Evolutionary conservation across 2,113 vertebrate species (phyloP), one percentile per base, ranked within the genome.

Genomic region (Camelus dromedarius): DNA sequence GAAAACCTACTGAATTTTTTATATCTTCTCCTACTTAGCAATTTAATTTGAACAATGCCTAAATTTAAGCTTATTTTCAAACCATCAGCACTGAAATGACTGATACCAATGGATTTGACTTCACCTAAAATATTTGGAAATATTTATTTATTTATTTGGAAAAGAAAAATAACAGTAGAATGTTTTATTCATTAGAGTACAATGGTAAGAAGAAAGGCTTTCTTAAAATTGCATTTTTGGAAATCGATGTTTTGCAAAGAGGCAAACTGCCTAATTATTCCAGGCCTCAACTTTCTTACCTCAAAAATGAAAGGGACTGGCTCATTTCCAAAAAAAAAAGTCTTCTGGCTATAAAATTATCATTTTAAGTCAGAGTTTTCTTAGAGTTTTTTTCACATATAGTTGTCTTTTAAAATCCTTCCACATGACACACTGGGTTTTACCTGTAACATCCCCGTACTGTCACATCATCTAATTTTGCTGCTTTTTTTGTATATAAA

Each of bases 401-500:
- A 56, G 11, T 83, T 94, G 38, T 91, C 8, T 83, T 96, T 92
- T 5, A 52, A 93, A 93, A 69, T 38, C 16, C 46, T 16, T 75
- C 58, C 19, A 2, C 52, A 3, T 58, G n/a, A n/a, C 10, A 19
- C 67, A 24, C 19, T 60, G 26, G 72, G 15, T 64, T 75, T 3
- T 6, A 79, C 62, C 6, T 67, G 20, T 24, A 72, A 52, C 22
- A 46, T 4, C 22, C 8, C 82, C 5, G 22, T 19, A 9, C 9
- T 79, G 76, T 92, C 81, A 94, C 79, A 95, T 93, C 85, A 28
- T 70, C 69, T 67, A 38, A 50, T 90, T 96, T 96, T 75, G 88
- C 52, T 86, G 42, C 28, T 35, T 93, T 89, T 80, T 80, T 97
- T 54, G 12, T 82, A 93, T 30, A 91, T 2, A 32, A 95, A 90